phyloP scores from a whole-genome alignment of 2,888 invertebrate genomes.

The Pyrgus malvae region DNA sequence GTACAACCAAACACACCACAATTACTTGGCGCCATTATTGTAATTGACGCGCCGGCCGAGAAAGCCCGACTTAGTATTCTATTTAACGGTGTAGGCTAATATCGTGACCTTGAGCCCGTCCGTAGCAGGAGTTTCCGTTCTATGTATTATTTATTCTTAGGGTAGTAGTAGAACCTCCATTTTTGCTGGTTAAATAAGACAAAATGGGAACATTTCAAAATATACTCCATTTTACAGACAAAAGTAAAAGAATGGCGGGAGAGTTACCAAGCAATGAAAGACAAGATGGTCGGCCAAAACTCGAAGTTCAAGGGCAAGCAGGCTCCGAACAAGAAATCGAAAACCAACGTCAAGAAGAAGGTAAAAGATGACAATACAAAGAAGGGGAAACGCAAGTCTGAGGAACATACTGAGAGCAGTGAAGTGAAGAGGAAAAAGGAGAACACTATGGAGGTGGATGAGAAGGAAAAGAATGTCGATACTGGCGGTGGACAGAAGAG shows the following conservation, averaged over 20 bases:
- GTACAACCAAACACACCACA: no score
- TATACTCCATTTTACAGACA: constrained; percentile 41
- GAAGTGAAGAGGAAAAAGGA: constrained; percentile 64
- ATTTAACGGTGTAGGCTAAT: no score
- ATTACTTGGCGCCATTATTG: no score
- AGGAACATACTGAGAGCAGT: constrained; percentile 42
- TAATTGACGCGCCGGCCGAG: no score
- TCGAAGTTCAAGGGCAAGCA: constrained; percentile 60
- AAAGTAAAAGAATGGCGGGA: constrained; percentile 70
- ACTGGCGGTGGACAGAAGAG: constrained; percentile 59
- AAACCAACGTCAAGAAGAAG: constrained; percentile 54
- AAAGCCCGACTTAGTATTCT: no score
- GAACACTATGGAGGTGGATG: constrained; percentile 47
- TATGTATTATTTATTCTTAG: no score
- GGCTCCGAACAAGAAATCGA: constrained; percentile 53
- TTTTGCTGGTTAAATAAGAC: no score
- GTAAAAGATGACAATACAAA: constrained; percentile 49
- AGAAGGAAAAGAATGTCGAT: constrained; percentile 44
- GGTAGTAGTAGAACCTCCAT: no score
- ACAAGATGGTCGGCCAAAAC: constrained; percentile 65
- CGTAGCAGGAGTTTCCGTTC: no score
- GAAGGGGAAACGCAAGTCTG: constrained; percentile 57
- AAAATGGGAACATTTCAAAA: no score
- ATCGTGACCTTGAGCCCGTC: no score
- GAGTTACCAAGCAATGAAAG: constrained; percentile 68